Percentiles rank a stretch among this genome's conserved stretches.
Conservation (phyloP, 2,797 vertebrate genomes). For the Petrocephalus sullivani region DNA sequence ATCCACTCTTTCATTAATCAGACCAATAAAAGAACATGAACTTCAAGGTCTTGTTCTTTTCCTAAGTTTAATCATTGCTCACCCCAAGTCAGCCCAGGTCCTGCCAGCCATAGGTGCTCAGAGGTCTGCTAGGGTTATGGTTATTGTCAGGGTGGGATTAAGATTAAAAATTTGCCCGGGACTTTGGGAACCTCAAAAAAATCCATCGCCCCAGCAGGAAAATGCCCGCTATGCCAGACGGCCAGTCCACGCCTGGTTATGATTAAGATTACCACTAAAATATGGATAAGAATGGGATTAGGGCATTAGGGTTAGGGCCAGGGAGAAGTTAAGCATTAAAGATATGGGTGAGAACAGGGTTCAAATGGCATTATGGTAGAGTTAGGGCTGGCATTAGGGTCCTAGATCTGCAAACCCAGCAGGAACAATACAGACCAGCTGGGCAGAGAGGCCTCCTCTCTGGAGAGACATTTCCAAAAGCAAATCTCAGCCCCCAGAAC, state of each 20-base stretch:
- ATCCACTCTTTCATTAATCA: background rate
- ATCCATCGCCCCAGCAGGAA: too few relatives aligned
- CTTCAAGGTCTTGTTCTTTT: background rate
- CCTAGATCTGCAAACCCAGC: background rate
- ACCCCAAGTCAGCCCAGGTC: background rate
- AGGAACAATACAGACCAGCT: background rate
- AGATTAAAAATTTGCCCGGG: background rate
- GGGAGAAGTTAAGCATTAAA: background rate
- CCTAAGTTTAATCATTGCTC: background rate
- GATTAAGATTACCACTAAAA: background rate
- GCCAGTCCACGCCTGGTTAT: background rate
- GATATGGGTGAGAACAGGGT: background rate
- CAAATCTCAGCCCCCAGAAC: background rate
- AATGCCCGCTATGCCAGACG: background rate
- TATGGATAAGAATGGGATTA: background rate
- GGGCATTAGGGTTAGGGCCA: background rate
- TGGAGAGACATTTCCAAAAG: background rate
- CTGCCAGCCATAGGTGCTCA: background rate
- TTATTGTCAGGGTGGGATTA: background rate
- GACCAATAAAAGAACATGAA: background rate
- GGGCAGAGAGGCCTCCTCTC: background rate
- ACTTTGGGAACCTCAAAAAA: background rate
- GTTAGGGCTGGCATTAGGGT: background rate
- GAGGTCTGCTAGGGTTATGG: background rate
- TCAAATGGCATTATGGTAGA: background rate